Conservation (phyloP, 2,113 vertebrate species). For the Mastomys coucha region DNA sequence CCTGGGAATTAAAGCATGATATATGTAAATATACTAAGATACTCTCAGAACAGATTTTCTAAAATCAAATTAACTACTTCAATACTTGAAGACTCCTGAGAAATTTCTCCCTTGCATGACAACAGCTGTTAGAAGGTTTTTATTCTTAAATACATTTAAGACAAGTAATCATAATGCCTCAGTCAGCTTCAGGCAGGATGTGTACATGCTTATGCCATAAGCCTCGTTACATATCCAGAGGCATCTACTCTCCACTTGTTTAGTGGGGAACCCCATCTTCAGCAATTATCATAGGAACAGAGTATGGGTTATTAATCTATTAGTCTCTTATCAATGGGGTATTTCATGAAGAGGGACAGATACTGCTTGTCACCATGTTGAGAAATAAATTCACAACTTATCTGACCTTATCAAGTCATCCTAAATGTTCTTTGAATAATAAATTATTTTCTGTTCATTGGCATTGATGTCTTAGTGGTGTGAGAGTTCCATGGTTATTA, state of each 20-base stretch:
- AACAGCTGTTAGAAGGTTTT: slow-evolving; percentile 64
- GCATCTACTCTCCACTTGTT: rapidly evolving
- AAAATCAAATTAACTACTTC: slow-evolving; percentile 75
- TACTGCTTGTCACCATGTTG: background rate
- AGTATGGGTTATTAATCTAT: background rate
- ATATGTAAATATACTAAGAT: slow-evolving; percentile 59
- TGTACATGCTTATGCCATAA: background rate
- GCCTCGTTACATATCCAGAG: background rate
- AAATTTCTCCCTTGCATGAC: slow-evolving; percentile 1
- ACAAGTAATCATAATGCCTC: slow-evolving; percentile 59
- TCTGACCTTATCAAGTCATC: background rate
- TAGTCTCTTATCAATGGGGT: background rate
- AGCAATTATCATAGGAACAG: background rate
- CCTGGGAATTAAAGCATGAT: slow-evolving; percentile 60
- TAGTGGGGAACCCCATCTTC: background rate
- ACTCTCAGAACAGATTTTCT: slow-evolving; percentile 71
- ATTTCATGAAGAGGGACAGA: background rate
- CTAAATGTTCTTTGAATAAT: background rate
- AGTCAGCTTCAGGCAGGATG: background rate
- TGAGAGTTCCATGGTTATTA: background rate
- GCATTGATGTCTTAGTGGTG: background rate
- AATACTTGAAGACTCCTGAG: slow-evolving; percentile 69
- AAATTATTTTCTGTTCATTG: background rate
- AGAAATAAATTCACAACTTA: background rate
- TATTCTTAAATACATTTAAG: slow-evolving; percentile 75